phyloP scores from a whole-genome alignment of 2,888 invertebrate species.

The Holacanthella duospinosa region DNA sequence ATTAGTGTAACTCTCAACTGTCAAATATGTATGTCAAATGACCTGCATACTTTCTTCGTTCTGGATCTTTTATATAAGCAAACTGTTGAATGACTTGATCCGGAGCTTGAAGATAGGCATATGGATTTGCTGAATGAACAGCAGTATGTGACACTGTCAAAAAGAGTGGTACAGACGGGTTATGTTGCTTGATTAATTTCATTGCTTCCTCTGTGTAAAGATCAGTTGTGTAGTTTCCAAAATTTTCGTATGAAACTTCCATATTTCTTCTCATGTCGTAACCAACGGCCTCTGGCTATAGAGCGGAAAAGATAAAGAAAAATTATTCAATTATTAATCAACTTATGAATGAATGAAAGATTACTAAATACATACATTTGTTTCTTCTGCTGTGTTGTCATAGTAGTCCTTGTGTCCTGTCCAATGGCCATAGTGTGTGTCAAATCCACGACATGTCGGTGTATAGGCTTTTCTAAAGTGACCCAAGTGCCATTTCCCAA shows the following conservation, averaged over 20 bases:
- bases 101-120: slow-evolving; percentile 70
- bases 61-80: slow-evolving; percentile 55
- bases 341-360: background rate
- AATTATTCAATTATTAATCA: too few species aligned
- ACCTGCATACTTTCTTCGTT: slow-evolving; percentile 71
- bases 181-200: slow-evolving; percentile 56
- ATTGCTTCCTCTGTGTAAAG: slow-evolving; percentile 67
- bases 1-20: too few species aligned
- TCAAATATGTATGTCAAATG: too few species aligned
- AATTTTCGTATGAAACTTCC: slow-evolving; percentile 60
- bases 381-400: slow-evolving; percentile 40
- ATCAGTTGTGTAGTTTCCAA: slow-evolving; percentile 74
- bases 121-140: slow-evolving; percentile 77
- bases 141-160: slow-evolving; percentile 79
- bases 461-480: slow-evolving; percentile 62
- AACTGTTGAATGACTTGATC: slow-evolving; percentile 57
- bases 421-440: slow-evolving; percentile 74
- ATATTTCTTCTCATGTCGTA: slow-evolving; percentile 55
- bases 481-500: slow-evolving; percentile 73
- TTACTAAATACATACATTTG: background rate
- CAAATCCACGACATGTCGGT: slow-evolving; percentile 65
- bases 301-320: too few species aligned
- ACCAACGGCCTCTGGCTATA: slow-evolving; percentile 46
- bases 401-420: slow-evolving; percentile 81
- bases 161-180: slow-evolving; percentile 57